phyloP scores from a whole-genome alignment of 2,888 invertebrate species.

The Thecophora atra region DNA sequence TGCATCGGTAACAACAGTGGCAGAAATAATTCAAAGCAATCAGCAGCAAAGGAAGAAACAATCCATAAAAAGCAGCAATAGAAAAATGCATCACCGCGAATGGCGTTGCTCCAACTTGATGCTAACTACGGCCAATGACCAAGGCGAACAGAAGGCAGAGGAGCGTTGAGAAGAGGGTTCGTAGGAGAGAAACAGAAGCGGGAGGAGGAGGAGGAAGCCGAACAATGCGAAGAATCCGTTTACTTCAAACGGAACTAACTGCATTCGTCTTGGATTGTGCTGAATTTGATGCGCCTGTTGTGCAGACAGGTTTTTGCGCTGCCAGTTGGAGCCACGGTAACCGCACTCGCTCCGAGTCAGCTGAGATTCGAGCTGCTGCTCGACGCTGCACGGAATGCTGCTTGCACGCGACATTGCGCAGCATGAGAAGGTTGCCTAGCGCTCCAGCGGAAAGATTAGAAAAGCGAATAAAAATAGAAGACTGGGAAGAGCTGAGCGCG shows the following conservation, averaged over 20 bases:
- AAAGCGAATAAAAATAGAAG: slow-evolving; percentile 18
- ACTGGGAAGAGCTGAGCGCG: background rate
- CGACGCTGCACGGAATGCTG: slow-evolving; percentile 27
- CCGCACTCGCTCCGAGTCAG: slow-evolving; percentile 13
- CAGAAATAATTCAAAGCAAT: slow-evolving; percentile 26
- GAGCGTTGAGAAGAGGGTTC: background rate
- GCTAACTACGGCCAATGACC: too few species aligned
- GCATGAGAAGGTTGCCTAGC: slow-evolving; percentile 10
- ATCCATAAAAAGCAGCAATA: background rate
- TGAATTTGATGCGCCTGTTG: slow-evolving; percentile 24
- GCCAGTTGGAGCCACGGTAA: background rate
- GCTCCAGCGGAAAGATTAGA: slow-evolving; percentile 4
- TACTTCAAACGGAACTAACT: slow-evolving; percentile 63
- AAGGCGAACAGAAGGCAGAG: slow-evolving; percentile 10
- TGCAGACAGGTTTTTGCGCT: slow-evolving; percentile 20
- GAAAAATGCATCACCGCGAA: slow-evolving; percentile 23
- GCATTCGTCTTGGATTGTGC: slow-evolving; percentile 40
- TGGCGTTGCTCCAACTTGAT: slow-evolving; percentile 22
- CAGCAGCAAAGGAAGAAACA: background rate
- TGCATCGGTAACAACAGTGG: background rate
- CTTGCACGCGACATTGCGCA: slow-evolving; percentile 33
- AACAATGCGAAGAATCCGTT: slow-evolving; percentile 56
- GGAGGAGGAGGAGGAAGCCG: background rate
- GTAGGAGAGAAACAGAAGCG: background rate
- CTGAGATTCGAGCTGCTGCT: background rate